A percentile compares a stretch with the other conserved stretches of the same genome.
phyloP scores from a whole-genome alignment of 2,113 vertebrate genomes.

The Engystomops pustulosus region DNA sequence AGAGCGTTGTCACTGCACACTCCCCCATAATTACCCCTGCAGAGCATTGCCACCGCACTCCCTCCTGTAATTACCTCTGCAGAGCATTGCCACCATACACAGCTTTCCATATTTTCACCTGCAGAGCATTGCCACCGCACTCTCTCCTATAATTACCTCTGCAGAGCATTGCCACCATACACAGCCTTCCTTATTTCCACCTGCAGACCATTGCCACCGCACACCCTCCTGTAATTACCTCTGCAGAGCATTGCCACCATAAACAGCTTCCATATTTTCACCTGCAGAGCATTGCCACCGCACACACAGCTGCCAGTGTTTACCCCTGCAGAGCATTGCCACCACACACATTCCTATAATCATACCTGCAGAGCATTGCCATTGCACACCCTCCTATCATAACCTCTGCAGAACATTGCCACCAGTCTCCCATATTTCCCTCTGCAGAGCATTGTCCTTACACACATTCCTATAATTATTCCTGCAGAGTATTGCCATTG shows the following conservation, averaged over 20 bases:
- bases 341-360: not conserved
- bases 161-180: too few species aligned
- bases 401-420: not conserved
- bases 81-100: not conserved
- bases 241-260: not conserved
- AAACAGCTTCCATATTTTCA: not conserved
- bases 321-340: not conserved
- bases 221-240: not conserved
- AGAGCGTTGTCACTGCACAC: not conserved
- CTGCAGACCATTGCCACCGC: not conserved
- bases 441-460: not conserved
- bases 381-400: not conserved
- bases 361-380: not conserved
- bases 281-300: not conserved
- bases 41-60: not conserved
- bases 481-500: not conserved
- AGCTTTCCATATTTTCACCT: too few species aligned
- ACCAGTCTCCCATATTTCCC: not conserved
- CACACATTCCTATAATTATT: too few species aligned
- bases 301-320: not conserved
- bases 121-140: not conserved
- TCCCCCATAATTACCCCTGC: not conserved
- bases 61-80: not conserved
- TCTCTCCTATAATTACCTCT: not conserved
- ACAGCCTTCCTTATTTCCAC: not conserved